Percentiles rank a stretch among this genome's conserved stretches.
Evolutionary conservation across 2,797 vertebrate species (phyloP).

Genomic region (Myotis pilosus): DNA sequence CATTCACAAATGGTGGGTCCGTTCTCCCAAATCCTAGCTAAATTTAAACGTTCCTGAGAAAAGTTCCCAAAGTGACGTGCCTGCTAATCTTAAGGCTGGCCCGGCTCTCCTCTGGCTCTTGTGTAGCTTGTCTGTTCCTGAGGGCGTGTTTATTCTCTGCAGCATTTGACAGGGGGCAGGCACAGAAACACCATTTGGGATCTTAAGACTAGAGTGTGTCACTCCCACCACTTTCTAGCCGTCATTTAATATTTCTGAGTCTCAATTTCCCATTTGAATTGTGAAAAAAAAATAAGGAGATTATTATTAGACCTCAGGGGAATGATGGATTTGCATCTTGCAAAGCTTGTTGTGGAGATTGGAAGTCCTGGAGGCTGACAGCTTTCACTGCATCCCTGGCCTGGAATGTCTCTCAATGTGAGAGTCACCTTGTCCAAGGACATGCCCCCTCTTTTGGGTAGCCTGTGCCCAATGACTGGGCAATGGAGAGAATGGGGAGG

Average conservation of each 20-base stretch:
- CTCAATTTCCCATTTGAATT: background rate
- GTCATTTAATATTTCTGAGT: background rate
- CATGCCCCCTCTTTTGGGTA: background rate
- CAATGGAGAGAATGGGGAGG: background rate
- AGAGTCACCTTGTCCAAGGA: background rate
- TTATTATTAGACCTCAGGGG: background rate
- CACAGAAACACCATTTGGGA: background rate
- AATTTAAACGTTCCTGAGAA: background rate
- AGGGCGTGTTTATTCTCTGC: background rate
- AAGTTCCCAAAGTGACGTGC: background rate
- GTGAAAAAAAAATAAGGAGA: background rate
- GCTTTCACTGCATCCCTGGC: background rate
- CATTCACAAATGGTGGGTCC: background rate
- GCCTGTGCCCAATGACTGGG: background rate
- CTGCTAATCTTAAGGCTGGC: background rate
- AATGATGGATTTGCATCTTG: background rate
- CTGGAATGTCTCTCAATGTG: background rate
- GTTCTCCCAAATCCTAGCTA: background rate
- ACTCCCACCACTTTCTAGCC: background rate
- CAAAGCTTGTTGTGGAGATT: background rate
- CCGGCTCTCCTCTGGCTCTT: background rate
- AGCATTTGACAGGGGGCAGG: background rate
- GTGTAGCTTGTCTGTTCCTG: background rate
- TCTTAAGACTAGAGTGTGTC: background rate
- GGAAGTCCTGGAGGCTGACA: background rate